A percentile compares a stretch with the other conserved stretches of the same genome.
These are phyloP conservation scores for Atlantisia rogersi DNA, from an alignment of 2,113 vertebrate species.

Conservation along the genomic window DNA sequence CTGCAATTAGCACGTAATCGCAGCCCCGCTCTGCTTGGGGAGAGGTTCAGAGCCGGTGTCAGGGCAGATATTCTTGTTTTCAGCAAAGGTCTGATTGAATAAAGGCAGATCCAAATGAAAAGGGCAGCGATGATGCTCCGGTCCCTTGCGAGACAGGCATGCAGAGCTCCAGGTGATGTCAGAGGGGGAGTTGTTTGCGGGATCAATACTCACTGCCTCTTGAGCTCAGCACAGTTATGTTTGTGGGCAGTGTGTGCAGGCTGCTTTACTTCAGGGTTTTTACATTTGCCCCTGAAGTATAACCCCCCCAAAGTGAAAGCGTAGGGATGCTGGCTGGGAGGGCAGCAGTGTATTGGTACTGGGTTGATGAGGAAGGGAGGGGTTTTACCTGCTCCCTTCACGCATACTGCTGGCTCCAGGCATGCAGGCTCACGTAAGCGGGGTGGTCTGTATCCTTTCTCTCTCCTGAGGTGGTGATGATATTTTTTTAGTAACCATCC, in stretches of 20 bases:
- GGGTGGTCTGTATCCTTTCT: accelerated
- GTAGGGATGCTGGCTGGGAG: background rate
- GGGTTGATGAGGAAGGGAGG: background rate
- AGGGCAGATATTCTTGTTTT: background rate
- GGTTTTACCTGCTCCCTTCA: too few species aligned
- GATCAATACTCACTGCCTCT: accelerated
- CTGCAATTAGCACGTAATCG: background rate
- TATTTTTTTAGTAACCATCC: background rate
- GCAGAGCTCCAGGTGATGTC: background rate
- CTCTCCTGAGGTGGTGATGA: background rate
- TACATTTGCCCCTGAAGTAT: background rate
- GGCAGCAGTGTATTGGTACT: background rate
- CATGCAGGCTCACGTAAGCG: background rate
- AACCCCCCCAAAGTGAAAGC: background rate
- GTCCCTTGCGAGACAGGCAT: accelerated
- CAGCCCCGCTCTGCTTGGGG: background rate
- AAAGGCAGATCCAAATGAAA: background rate
- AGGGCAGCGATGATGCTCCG: background rate
- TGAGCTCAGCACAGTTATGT: background rate
- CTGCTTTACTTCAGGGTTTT: background rate
- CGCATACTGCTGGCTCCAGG: background rate
- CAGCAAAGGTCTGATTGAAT: background rate
- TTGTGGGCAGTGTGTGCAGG: background rate
- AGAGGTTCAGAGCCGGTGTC: background rate
- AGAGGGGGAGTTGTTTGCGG: background rate